phyloP scores from a whole-genome alignment of 2,113 vertebrate species.

The Hiodon alosoides region DNA sequence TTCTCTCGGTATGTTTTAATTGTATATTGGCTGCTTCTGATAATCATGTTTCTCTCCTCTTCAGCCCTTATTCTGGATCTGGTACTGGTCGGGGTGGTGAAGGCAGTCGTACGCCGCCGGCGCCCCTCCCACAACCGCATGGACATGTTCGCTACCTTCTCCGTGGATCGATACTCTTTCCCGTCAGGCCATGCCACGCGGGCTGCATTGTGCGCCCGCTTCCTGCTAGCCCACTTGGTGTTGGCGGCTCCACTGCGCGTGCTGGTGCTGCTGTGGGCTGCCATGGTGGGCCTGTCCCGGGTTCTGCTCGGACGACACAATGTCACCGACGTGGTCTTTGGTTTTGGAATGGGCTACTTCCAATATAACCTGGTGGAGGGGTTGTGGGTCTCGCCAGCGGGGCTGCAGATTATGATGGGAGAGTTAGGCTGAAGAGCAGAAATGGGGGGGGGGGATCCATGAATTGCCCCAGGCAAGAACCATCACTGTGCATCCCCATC shows the following conservation, averaged over 20 bases:
- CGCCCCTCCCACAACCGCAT: constrained; percentile 89
- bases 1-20: background rate
- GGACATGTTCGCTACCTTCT: constrained; percentile 96
- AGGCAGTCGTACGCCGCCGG: constrained; percentile 81
- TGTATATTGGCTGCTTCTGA: background rate
- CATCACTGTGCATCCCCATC: constrained; percentile 14
- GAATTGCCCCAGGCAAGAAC: background rate
- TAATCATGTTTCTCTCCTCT: background rate
- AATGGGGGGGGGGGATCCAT: background rate
- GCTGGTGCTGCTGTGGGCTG: constrained; percentile 83
- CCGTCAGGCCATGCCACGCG: constrained; percentile 91
- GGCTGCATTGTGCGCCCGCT: constrained; percentile 83
- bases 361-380: constrained; percentile 87
- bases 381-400: constrained; percentile 83
- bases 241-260: constrained; percentile 82
- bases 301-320: constrained; percentile 93
- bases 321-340: constrained; percentile 87
- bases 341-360: constrained; percentile 85
- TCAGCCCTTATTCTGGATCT: constrained; percentile 84
- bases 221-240: constrained; percentile 87
- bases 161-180: constrained; percentile 94
- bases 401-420: constrained; percentile 68
- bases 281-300: constrained; percentile 80
- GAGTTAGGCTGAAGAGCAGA: constrained; percentile 44
- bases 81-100: constrained; percentile 74